Base-by-base conservation (phyloP, 2,113 vertebrate species). In the Leucosticte australis region DNA sequence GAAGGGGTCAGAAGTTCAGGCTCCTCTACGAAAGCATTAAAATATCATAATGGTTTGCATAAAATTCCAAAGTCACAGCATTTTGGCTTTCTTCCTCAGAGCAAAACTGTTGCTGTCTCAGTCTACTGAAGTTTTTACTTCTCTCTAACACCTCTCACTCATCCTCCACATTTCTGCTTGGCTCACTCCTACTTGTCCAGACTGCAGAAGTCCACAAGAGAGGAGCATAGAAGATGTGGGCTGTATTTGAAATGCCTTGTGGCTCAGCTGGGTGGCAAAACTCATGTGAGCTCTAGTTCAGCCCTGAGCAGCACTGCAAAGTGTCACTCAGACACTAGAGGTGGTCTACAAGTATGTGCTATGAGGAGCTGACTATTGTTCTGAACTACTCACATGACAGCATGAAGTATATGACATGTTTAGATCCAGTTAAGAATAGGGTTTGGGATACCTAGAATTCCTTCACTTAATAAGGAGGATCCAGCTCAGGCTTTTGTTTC, bases 1-100 rank as follows among this genome's bases (percentile, higher is more conserved):
- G 76, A 71, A 86, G 37, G 35, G 62, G 74, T 94, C 88, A 94
- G 64, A 85, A 92, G 80, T 92, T 96, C 88, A 89, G 15, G 11
- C 19, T 57, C 39, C 53, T 49, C 31, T 87, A 26, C 0, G 2
- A 37, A 68, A 70, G 46, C 37, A 75, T 64, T 50, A 47, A 81
- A 82, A 65, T 65, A 83, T 26, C 47, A 8, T 27, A 71, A 47
- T 6, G 41, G n/a, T 65, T 85, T 68, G 22, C 33, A 52, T 59
- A 35, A 56, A 78, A 92, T 56, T 85, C 57, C 28, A 5, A 30
- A 76, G 39, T 65, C 55, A 67, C 39, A 30, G 30, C 12, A 1
- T 47, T 93, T 80, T 74, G 46, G 50, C 60, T 86, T 33, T 64
- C n/a, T 82, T 86, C 42, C 53, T 93, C 55, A 52, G 37, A 60